Evolutionary conservation across 1,140 invertebrate species (phyloP), one percentile per base, ranked within the genome.

Genomic region (Hyles vespertilio): DNA sequence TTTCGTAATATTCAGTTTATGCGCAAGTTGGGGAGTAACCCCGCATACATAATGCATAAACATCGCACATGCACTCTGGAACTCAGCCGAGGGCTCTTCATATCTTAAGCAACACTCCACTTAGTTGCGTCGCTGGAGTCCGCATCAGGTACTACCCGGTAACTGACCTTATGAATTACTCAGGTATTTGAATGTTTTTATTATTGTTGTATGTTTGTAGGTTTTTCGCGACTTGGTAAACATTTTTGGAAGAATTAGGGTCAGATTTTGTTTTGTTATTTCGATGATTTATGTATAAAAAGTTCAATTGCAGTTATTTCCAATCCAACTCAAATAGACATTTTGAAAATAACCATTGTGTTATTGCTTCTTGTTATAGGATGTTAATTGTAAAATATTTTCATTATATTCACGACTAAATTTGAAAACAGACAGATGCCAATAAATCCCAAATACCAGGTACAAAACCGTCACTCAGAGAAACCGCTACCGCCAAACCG

Each of bases 41-140:
- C 54, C 64, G 67, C 61, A 66, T 72, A 74, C 74, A 75, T 75
- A 78, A 81, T 84, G 79, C 77, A 82, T 81, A 77, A 77, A 77
- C 73, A 76, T 74, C 64, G 63, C 71, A 72, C 67, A 65, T 58
- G 67, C 66, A 65, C 70, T 66, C 70, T 69, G 65, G 71, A 76
- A 65, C 67, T 67, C 71, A 72, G 22, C 22, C 67, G 67, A 79
- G 74, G 64, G 70, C 75, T 72, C 77, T 78, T 79, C 74, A 77
- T 73, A 69, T 67, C 70, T 73, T 74, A 68, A 81, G 76, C 63
- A 75, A 70, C 63, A 65, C 67, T 65, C 63, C 67, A 65, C 74
- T 77, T 63, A 60, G 58, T 54, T 56, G 58, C 58, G 50, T 58
- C 48, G 60, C 57, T 50, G 56, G 56, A 43, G 45, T 51, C 9